Percentiles rank a stretch among this genome's conserved stretches.
Conservation (phyloP, 2,797 vertebrate species). For the Chloroceryle inda region DNA sequence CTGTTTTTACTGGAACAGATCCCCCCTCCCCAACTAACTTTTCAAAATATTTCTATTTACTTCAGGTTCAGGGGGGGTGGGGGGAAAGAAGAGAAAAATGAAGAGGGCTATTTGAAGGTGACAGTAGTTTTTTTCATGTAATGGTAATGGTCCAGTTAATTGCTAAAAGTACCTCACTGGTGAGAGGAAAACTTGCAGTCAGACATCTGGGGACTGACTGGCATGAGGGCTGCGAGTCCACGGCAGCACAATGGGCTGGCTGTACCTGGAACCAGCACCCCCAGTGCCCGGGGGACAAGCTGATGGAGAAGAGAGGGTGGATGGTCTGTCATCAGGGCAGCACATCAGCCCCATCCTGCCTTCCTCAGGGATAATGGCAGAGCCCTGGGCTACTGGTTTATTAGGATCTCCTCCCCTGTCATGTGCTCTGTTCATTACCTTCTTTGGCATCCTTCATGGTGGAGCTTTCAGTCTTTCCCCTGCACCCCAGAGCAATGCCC, state of each 20-base stretch:
- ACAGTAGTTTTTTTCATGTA: neutral
- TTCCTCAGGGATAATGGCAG: neutral
- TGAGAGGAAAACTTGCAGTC: neutral
- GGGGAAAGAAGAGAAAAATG: neutral
- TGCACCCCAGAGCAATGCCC: neutral
- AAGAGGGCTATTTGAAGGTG: neutral
- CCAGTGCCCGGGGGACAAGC: neutral
- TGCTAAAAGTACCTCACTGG: neutral
- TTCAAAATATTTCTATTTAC: neutral
- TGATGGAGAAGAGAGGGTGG: neutral
- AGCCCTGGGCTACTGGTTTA: neutral
- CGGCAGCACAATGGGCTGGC: accelerated
- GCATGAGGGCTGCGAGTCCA: accelerated
- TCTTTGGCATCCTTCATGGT: neutral
- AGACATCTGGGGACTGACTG: accelerated
- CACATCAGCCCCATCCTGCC: neutral
- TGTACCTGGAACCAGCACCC: accelerated
- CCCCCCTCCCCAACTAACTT: neutral
- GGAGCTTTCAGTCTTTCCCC: neutral
- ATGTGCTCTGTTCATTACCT: neutral
- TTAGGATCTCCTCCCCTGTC: neutral
- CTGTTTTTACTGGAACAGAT: neutral
- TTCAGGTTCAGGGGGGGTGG: neutral
- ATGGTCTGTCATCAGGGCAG: neutral
- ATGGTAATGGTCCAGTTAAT: accelerated